Conservation (phyloP, 2,113 vertebrate genomes). For the Motacilla alba region DNA sequence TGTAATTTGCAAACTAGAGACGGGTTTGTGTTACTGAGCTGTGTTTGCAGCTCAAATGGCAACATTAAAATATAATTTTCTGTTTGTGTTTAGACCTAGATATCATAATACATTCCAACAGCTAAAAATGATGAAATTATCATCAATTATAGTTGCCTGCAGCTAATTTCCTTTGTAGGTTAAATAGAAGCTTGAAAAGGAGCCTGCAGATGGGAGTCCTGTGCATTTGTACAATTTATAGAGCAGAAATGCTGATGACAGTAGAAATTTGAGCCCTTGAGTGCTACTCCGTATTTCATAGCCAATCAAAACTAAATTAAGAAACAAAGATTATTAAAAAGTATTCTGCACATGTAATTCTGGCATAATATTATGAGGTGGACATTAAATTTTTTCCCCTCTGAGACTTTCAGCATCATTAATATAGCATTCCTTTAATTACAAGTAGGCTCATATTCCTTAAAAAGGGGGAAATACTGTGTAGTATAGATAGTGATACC, state of each 20-base stretch:
- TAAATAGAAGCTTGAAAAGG: constrained; percentile 58
- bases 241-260: constrained; percentile 79
- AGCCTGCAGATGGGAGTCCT: constrained; percentile 36
- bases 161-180: constrained; percentile 47
- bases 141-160: constrained; percentile 39
- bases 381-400: constrained; percentile 71
- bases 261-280: constrained; percentile 77
- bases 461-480: constrained; percentile 54
- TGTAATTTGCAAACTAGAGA: not conserved
- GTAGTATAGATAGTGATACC: constrained; percentile 38
- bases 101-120: not conserved
- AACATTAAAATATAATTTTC: not conserved
- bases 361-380: constrained; percentile 71
- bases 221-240: constrained; percentile 66
- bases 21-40: not conserved
- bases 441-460: constrained; percentile 61
- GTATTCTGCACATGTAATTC: constrained; percentile 71
- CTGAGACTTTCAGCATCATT: constrained; percentile 67
- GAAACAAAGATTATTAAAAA: constrained; percentile 84
- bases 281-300: constrained; percentile 77
- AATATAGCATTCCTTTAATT: constrained; percentile 75
- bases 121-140: constrained; percentile 60
- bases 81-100: constrained; percentile 37
- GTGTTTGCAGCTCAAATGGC: not conserved
- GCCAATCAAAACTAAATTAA: constrained; percentile 87